These are phyloP conservation scores for Clarias fuscus DNA, from an alignment of 2,797 vertebrate genomes.

Conservation along the genomic window DNA sequence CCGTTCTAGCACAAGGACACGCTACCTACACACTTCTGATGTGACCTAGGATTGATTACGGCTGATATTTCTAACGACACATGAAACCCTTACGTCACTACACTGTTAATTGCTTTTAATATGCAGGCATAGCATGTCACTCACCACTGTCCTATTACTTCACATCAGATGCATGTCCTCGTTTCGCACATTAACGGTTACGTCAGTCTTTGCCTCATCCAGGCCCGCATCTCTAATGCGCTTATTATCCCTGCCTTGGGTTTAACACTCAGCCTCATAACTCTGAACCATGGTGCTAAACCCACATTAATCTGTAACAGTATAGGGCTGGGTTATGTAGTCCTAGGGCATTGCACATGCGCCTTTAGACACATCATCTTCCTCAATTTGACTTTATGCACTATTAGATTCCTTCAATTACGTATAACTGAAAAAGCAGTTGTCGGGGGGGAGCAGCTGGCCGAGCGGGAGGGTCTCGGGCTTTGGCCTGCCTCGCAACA, in stretches of 20 bases:
- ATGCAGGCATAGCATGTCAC: conserved; percentile 58
- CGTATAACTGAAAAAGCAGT: conserved; percentile 71
- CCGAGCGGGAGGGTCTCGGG: conserved; percentile 54
- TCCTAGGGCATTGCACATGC: conserved; percentile 42
- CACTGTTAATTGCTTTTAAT: conserved; percentile 75
- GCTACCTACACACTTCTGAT: conserved; percentile 50
- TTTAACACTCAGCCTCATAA: conserved; percentile 50
- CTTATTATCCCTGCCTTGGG: conserved; percentile 64
- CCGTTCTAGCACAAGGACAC: conserved; percentile 65
- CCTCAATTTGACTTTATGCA: conserved; percentile 58
- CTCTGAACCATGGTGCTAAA: conserved; percentile 54
- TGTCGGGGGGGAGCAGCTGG: conserved; percentile 73
- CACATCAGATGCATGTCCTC: conserved; percentile 71
- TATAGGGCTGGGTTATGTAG: conserved; percentile 54
- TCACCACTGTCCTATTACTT: conserved; percentile 70
- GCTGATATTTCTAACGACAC: conserved; percentile 69
- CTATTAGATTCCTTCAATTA: conserved; percentile 71
- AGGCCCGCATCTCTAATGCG: conserved; percentile 61
- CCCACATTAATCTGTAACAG: conserved; percentile 64
- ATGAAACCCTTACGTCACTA: conserved; percentile 77
- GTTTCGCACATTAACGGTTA: conserved; percentile 70
- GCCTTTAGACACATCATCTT: conserved; percentile 46
- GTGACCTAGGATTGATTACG: conserved; percentile 68
- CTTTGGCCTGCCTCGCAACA: conserved; percentile 37
- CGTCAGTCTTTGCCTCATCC: conserved; percentile 68